Evolutionary conservation across 2,888 invertebrate genomes (phyloP).

Genomic region (Thalpophila matura): DNA sequence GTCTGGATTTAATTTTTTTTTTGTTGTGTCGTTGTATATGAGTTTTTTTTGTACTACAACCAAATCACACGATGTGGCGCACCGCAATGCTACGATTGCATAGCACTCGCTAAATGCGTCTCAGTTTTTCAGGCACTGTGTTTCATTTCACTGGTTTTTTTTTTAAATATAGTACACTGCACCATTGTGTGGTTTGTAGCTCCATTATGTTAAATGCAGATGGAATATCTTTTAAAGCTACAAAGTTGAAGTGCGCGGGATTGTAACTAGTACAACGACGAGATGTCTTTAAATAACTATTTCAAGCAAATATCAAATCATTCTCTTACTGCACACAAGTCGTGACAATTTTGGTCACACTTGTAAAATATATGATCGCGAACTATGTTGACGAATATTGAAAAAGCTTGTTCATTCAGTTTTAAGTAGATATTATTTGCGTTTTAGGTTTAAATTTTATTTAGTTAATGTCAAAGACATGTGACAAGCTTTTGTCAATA

Average conservation of each 20-base stretch:
- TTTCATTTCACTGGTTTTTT: too few relatives aligned
- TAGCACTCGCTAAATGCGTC: too few relatives aligned
- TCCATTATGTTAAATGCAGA: not conserved
- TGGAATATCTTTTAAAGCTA: not conserved
- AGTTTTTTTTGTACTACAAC: too few relatives aligned
- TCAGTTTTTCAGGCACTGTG: too few relatives aligned
- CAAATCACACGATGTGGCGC: too few relatives aligned
- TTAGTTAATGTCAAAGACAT: not conserved
- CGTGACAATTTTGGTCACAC: not conserved
- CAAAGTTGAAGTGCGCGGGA: not conserved
- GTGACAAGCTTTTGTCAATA: constrained; percentile 3
- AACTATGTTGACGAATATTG: constrained; percentile 21
- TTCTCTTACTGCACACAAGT: not conserved
- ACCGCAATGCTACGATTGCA: too few relatives aligned
- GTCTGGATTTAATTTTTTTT: constrained; percentile 18
- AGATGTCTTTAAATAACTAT: not conserved
- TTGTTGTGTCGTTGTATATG: not conserved
- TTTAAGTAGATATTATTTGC: constrained; percentile 25
- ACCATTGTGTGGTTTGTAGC: too few relatives aligned
- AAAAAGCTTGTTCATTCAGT: not conserved
- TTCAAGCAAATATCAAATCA: not conserved
- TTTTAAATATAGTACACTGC: too few relatives aligned
- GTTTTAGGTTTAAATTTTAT: constrained; percentile 9
- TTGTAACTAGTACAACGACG: constrained; percentile 12
- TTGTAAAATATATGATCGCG: too few relatives aligned